Evolutionary conservation across 2,888 invertebrate species (phyloP), one percentile per base, ranked within the genome.

Genomic region (Merodon equestris): DNA sequence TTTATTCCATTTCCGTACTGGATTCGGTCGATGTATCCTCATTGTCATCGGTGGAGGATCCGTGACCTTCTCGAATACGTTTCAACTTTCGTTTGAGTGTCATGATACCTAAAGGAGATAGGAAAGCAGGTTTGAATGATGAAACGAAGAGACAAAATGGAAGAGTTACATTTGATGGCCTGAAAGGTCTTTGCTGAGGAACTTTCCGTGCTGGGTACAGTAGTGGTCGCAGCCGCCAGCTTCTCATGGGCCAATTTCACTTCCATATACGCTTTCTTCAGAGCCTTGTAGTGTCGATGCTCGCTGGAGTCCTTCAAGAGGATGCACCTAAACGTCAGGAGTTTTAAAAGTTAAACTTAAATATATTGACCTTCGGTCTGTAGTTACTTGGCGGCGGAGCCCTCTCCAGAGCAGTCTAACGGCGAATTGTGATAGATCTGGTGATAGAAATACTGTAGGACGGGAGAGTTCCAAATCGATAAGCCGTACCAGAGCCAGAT

Each of bases 71-170:
- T 4, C 89, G 89, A 77, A 89, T 89, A 1, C 89, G 87, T 81
- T 88, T 88, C 40, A 89, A 84, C 83, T 89, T 89, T 1, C 89
- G 85, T 79, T 89, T 89, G 10, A 89, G 82, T 54, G 88, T 87
- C 87, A 89, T 88, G 40, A 89, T 87, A 75, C 88, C 88, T 88
- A n/a, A n/a, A n/a, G n/a, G n/a, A n/a, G n/a, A n/a, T n/a, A n/a
- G n/a, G n/a, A n/a, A n/a, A n/a, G n/a, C n/a, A n/a, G n/a, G n/a
- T n/a, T n/a, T n/a, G n/a, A n/a, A n/a, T n/a, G n/a, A n/a, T n/a
- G n/a, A n/a, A n/a, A n/a, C 2, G 27, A 27, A 27, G 7, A 27
- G 7, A 27, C 3, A 2, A 27, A 27, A 27, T 4, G 27, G n/a
- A 14, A 15, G 34, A 77, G 83, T 82, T 82, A 88, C 89, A 89